A percentile compares a stretch with the other conserved stretches of the same genome.
These are phyloP conservation scores for Rhinichthys osculus DNA, from an alignment of 2,797 vertebrate species.

Conservation along the genomic window DNA sequence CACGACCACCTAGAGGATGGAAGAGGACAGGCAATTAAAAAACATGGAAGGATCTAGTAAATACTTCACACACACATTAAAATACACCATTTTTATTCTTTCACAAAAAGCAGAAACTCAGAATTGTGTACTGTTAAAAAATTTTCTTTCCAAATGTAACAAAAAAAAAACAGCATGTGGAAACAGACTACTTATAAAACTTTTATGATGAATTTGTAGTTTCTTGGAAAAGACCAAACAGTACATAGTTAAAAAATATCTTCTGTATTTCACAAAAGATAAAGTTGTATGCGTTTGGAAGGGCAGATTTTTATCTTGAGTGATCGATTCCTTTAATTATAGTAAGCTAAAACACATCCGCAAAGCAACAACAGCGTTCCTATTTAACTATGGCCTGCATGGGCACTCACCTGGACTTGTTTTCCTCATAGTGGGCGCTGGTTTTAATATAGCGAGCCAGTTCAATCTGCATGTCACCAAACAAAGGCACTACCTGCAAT, in stretches of 20 bases:
- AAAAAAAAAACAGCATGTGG: not conserved
- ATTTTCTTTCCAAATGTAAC: not conserved
- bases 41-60: not conserved
- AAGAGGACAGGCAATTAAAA: not conserved
- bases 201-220: not conserved
- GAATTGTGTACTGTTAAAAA: not conserved
- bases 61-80: not conserved
- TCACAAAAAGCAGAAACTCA: not conserved
- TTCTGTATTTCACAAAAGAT: not conserved
- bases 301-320: too few species aligned
- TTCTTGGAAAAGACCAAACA: not conserved
- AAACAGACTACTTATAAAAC: not conserved
- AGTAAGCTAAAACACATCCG: not conserved
- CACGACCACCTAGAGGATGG: slow-evolving; percentile 87
- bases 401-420: slow-evolving; percentile 90
- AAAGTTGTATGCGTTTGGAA: too few species aligned
- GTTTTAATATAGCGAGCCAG: slow-evolving; percentile 97
- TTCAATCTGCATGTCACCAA: slow-evolving; percentile 99
- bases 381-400: not conserved
- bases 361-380: too few species aligned
- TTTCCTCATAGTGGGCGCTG: slow-evolving; percentile 98
- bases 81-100: not conserved
- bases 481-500: slow-evolving; percentile 96
- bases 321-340: not conserved
- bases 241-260: not conserved